Conservation (phyloP, 2,113 vertebrate genomes). For the Apteryx owenii region DNA sequence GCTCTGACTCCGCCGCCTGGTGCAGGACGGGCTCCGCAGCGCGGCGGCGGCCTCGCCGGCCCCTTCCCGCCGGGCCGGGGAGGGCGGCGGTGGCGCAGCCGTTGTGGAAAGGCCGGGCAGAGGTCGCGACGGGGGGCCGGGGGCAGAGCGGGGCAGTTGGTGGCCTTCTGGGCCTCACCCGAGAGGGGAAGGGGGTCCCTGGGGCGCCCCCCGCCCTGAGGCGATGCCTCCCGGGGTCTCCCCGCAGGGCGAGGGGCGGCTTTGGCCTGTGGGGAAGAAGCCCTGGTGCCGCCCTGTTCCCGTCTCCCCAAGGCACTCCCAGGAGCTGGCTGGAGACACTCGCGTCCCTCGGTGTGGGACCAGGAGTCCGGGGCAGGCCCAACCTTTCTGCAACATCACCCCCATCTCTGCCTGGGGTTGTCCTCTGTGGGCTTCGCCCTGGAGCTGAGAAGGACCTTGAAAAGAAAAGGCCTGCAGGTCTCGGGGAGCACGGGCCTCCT, state of each 20-base stretch:
- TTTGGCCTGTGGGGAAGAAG: too few species aligned
- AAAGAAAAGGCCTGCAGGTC: not conserved
- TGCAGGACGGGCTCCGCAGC: constrained; percentile 72
- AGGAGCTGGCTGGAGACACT: too few species aligned
- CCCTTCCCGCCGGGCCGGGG: not conserved
- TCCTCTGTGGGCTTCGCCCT: not conserved
- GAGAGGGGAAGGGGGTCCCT: not conserved
- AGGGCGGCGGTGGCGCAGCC: not conserved
- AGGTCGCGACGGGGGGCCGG: not conserved
- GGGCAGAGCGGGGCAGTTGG: not conserved
- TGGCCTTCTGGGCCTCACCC: too few species aligned
- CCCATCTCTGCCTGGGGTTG: too few species aligned
- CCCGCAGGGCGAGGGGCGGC: not conserved
- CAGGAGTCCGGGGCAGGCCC: not conserved
- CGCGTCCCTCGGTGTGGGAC: not conserved
- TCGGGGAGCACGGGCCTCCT: too few species aligned
- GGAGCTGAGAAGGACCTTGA: not conserved
- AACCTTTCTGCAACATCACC: too few species aligned
- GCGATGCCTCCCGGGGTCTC: too few species aligned
- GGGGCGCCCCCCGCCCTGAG: not conserved
- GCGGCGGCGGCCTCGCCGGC: constrained; percentile 8
- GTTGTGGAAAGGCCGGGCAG: not conserved
- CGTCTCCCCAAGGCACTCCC: too few species aligned
- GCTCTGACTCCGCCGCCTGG: constrained; percentile 72
- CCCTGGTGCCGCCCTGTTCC: accelerated